A percentile compares a stretch with the other conserved stretches of the same genome.
phyloP scores from a whole-genome alignment of 2,113 vertebrate species.

The Coptodon bakossiorum region DNA sequence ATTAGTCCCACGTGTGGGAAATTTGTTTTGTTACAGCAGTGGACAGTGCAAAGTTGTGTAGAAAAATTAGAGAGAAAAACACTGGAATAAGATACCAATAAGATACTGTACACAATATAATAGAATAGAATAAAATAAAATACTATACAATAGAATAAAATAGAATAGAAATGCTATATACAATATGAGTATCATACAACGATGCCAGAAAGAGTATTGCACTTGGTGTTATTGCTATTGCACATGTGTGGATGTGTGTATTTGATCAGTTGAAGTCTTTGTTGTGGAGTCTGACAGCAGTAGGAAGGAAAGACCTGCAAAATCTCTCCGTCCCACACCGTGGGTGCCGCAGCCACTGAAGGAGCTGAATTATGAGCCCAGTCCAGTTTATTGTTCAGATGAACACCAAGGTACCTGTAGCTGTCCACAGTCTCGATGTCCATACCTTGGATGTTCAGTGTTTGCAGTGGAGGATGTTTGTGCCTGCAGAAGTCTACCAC shows the following conservation, averaged over 20 bases:
- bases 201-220: not conserved
- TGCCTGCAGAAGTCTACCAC: accelerated
- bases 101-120: too few relatives aligned
- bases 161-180: accelerated
- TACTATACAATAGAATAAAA: too few relatives aligned
- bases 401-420: too few relatives aligned
- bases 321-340: not conserved
- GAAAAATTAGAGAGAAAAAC: not conserved
- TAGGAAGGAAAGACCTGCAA: accelerated
- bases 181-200: not conserved
- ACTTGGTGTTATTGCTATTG: accelerated
- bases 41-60: not conserved
- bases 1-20: not conserved
- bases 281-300: not conserved
- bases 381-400: too few relatives aligned
- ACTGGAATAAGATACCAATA: too few relatives aligned
- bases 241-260: not conserved
- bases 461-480: too few relatives aligned
- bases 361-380: not conserved
- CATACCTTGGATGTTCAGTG: accelerated
- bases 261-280: accelerated
- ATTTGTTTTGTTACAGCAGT: not conserved
- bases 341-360: accelerated
- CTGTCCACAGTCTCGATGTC: accelerated
- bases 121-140: too few relatives aligned